These are phyloP conservation scores for Argyrosomus japonicus DNA, from an alignment of 2,113 vertebrate genomes.

Conservation along the genomic window DNA sequence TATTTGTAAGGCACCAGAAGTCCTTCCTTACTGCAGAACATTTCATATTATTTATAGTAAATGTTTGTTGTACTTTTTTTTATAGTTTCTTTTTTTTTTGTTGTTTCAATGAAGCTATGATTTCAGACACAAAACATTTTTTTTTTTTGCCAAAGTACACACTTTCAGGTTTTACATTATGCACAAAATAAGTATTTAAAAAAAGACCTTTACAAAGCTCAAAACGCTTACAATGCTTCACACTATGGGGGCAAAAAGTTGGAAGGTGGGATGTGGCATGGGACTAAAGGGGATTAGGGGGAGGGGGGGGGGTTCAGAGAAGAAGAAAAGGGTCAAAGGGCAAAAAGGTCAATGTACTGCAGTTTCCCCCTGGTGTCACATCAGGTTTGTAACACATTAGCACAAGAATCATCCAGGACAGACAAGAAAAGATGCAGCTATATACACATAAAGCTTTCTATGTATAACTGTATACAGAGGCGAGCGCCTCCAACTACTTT, in stretches of 20 bases:
- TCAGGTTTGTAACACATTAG: slow-evolving; percentile 76
- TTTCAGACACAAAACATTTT: slow-evolving; percentile 83
- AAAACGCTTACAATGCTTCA: slow-evolving; percentile 82
- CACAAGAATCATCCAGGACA: slow-evolving; percentile 79
- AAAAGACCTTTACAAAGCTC: slow-evolving; percentile 83
- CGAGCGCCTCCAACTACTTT: slow-evolving; percentile 69
- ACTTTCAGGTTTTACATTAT: slow-evolving; percentile 84
- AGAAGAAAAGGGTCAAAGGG: slow-evolving; percentile 42
- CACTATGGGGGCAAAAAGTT: slow-evolving; percentile 65
- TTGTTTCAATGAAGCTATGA: slow-evolving; percentile 82
- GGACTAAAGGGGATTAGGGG: background rate
- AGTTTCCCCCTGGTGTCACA: slow-evolving; percentile 67
- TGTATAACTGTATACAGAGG: slow-evolving; percentile 77
- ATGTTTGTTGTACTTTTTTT: slow-evolving; percentile 77
- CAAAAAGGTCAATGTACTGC: slow-evolving; percentile 60
- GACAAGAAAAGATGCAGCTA: slow-evolving; percentile 77
- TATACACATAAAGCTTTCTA: slow-evolving; percentile 82
- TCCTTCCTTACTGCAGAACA: slow-evolving; percentile 86
- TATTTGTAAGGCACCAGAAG: slow-evolving; percentile 88
- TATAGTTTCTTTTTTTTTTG: slow-evolving; percentile 63
- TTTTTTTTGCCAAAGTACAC: slow-evolving; percentile 82
- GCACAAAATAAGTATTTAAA: slow-evolving; percentile 85
- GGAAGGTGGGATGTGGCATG: background rate
- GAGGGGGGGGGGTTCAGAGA: background rate
- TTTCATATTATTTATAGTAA: slow-evolving; percentile 84